These are phyloP conservation scores for Drosophila longiperda DNA, from an alignment of 2,888 invertebrate species.

Conservation along the genomic window DNA sequence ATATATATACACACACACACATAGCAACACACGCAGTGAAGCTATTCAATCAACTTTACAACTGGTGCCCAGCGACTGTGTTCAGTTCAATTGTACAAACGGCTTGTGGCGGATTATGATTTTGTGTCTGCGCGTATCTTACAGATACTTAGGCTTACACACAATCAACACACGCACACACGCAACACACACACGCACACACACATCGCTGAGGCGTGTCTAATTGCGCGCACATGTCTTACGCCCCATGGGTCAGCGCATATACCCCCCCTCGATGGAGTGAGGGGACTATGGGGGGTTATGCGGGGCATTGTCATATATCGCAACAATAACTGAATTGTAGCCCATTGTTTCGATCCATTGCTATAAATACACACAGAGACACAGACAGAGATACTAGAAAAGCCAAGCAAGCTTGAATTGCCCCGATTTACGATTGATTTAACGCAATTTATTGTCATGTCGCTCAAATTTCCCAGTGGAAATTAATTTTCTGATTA, in stretches of 20 bases:
- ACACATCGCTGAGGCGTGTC: constrained; percentile 60
- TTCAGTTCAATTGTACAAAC: constrained; percentile 74
- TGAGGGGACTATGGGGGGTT: too few relatives aligned
- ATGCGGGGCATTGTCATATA: constrained; percentile 1
- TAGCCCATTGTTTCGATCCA: constrained; percentile 49
- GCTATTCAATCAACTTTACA: constrained; percentile 76
- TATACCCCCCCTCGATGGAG: not conserved
- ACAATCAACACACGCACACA: constrained; percentile 9
- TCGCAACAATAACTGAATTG: constrained; percentile 59
- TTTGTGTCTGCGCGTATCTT: constrained; percentile 68
- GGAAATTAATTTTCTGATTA: constrained; percentile 41
- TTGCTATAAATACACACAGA: constrained; percentile 31
- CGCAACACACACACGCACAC: constrained; percentile 12
- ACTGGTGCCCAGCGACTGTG: constrained; percentile 64
- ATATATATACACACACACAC: constrained; percentile 18
- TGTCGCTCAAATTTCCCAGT: constrained; percentile 24
- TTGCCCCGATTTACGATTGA: constrained; percentile 39
- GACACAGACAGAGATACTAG: not conserved
- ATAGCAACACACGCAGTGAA: constrained; percentile 11
- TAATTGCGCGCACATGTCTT: constrained; percentile 76
- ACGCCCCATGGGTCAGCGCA: constrained; percentile 54
- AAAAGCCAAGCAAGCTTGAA: constrained; percentile 15
- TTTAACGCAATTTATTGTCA: constrained; percentile 47
- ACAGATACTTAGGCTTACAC: constrained; percentile 61
- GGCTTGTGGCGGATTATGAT: constrained; percentile 78